Base-by-base conservation (phyloP, 2,888 invertebrate genomes). In the Drosophila monieri region DNA sequence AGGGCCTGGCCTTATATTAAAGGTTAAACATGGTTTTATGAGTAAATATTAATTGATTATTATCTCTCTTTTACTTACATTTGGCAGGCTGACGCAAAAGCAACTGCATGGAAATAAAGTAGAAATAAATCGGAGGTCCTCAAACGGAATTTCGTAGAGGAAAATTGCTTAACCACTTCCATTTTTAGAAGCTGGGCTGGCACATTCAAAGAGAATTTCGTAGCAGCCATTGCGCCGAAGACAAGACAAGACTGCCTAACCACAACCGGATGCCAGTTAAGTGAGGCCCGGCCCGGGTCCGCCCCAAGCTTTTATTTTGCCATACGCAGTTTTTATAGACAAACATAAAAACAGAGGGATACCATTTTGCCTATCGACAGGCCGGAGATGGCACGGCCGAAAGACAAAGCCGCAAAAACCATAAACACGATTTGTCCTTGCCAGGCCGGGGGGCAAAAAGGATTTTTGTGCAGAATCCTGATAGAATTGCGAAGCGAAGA, bases 351-450 rank as follows among this genome's bases (percentile, higher is more conserved):
- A 41, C 49, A 15, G 56, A 58, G 64, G 67, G 56, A 51, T 73
- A 65, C 59, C 47, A 21, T 48, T 39, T 77, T 76, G 73, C 62
- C 66, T 81, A 78, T 87, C 76, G 79, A 57, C 60, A 57, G 12
- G 15, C 60, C 35, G 41, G 43, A 25, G 32, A 52, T 54, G 46
- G 55, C 48, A 49, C 49, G 52, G 14, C 46, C 49, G 64, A 69
- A 85, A 85, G 71, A 73, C 80, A 87, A 85, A 72, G 61, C 77
- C 71, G 55, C 85, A 74, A 77, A 72, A 71, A 46, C 77, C 74
- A 72, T 81, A 74, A 85, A 79, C 69, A 66, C 51, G 59, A 66
- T 64, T 67, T 55, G 49, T 44, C 25, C 48, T 32, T 47, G 43
- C 14, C 10, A 35, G 18, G 25, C 12, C 23, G 6, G 4, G 27